Conservation (phyloP, 2,113 vertebrate species). For the Aegithalos caudatus region DNA sequence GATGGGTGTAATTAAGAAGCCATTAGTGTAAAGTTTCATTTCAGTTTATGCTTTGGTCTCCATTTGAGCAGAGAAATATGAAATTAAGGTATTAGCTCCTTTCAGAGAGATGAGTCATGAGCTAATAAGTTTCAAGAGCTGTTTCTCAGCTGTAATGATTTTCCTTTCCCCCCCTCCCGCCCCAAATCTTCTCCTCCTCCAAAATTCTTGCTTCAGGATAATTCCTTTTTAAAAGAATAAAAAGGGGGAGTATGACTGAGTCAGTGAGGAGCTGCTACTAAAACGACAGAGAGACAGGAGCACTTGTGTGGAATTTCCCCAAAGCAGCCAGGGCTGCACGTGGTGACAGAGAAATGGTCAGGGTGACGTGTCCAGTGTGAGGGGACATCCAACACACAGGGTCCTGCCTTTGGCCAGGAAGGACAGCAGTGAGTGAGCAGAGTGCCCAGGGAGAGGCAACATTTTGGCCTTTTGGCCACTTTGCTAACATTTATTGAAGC, state of each 20-base stretch:
- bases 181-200: constrained; percentile 48
- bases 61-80: constrained; percentile 81
- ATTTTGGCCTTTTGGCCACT: no score
- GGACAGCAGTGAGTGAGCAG: fast-evolving
- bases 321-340: fast-evolving
- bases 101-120: constrained; percentile 74
- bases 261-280: not conserved
- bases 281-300: not conserved
- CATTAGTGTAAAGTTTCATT: constrained; percentile 81
- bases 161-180: not conserved
- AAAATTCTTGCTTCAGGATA: constrained; percentile 43
- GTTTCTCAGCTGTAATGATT: constrained; percentile 68
- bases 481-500: no score
- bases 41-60: constrained; percentile 78
- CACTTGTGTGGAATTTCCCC: not conserved
- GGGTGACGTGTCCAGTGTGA: fast-evolving
- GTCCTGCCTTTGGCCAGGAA: not conserved
- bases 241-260: not conserved
- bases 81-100: constrained; percentile 79
- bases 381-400: fast-evolving
- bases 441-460: not conserved
- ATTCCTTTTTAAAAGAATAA: constrained; percentile 31
- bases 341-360: not conserved
- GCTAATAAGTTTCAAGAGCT: constrained; percentile 74
- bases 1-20: constrained; percentile 82